Base-by-base conservation (phyloP, 2,888 invertebrate species). In the Apotomis turbidana region DNA sequence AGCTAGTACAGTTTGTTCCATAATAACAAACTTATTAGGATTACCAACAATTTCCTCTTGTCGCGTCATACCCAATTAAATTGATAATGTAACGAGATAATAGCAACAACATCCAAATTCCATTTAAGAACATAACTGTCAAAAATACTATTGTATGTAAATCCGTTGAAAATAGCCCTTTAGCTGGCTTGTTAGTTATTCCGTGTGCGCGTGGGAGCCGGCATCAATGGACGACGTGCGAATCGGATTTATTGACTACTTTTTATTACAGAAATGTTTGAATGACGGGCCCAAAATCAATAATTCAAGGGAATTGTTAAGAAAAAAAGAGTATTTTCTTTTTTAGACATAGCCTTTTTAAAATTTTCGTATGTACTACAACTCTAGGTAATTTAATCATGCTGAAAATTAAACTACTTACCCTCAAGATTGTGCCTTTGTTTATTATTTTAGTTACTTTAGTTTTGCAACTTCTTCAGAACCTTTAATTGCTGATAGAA, bases 101-200 rank as follows among this genome's bases (percentile, higher is more conserved):
- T 36, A 63, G 52, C n/a, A 9, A 36, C 44, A 61, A 55, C 46
- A 69, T 15, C 61, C 52, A 46, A 61, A 54, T 69, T 61, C 68
- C 61, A 61, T 69, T 36, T 44, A 46, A n/a, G 61, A 46, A 54
- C 4, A 54, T 68, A 68, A 61, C 68, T 55, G 68, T 69, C 13
- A 57, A 54, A 44, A 15, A 62, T 27, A 51, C 67, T 0, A 71
- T 67, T 71, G 71, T 71, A 71, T 71, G 71, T 62, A 51, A 71
- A 71, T 62, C 9, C 36, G 10, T 10, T 62, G 5, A 15, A 55
- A 69, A 55, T 38, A 62, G 52, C 69, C 57, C 49, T 62, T 61
- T 6, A 54, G 27, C 36, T 6, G 27, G 9, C 38, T 64, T 49
- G 57, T 71, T 67, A 58, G 15, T 27, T n/a, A 71, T 68, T 71